Evolutionary conservation across 1,140 invertebrate species (phyloP), one percentile per base, ranked within the genome.

Genomic region (Caenorhabditis brenneri): DNA sequence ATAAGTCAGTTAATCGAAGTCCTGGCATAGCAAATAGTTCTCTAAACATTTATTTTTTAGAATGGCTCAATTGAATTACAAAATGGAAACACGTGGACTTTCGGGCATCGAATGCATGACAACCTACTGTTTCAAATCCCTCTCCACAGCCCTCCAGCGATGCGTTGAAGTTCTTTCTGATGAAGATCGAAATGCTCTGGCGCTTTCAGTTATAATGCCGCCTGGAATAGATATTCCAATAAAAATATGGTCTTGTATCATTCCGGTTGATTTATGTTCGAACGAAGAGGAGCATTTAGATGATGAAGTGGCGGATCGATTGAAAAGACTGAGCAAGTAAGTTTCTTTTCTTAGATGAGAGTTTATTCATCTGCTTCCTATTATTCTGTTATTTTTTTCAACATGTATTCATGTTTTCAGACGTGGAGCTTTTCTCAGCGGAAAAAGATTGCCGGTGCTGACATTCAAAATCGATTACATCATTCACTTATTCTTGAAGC

Each of bases 221-320:
- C 69, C 82, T 7, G 82, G 60, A 29, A 12, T 58, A 3, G 65
- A 60, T 36, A 79, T 83, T 53, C 65, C 82, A 31, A 22, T 83
- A n/a, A 78, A 58, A 46, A 24, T 79, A 79, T 49, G 49, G 49
- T 49, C 42, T 9, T 49, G 33, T 49, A 27, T 49, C 0, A 79
- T 79, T 79, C 49, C 46, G 36, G 49, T 33, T 15, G 78, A 79
- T 31, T 48, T 49, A 19, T 79, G 46, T 49, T 79, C 49, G 7
- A 79, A 33, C 19, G 42, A 79, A 48, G 49, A 79, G 31, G 42
- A 79, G 3, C 78, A 49, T 6, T 5, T 79, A n/a, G 78, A 79
- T 49, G 49, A 79, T n/a, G 49, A 79, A 49, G 31, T 79, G 19
- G 27, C 78, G n/a, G 78, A 79, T 79, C 19, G 33, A 12, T 58